phyloP scores from a whole-genome alignment of 2,113 vertebrate genomes.

The Entomyzon cyanotis region DNA sequence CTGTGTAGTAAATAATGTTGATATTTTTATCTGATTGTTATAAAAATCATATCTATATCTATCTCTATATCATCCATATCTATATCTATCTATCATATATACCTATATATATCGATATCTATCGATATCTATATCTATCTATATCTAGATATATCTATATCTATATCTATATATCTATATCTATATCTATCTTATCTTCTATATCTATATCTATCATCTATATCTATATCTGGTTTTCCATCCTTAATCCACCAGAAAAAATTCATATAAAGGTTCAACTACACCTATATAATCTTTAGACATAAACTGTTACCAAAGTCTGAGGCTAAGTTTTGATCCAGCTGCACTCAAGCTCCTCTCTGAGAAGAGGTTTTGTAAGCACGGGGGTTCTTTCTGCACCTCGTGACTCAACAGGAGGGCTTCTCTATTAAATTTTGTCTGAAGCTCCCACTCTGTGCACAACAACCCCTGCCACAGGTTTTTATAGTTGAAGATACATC shows the following conservation, averaged over 20 bases:
- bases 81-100: too few relatives aligned
- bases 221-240: not conserved
- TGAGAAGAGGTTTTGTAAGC: not conserved
- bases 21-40: not conserved
- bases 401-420: not conserved
- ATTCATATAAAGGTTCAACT: not conserved
- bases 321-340: not conserved
- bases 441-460: not conserved
- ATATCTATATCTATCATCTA: too few relatives aligned
- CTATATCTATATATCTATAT: too few relatives aligned
- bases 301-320: not conserved
- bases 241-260: not conserved
- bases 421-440: not conserved
- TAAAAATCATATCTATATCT: not conserved
- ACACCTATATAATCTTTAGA: not conserved
- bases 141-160: too few relatives aligned
- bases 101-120: too few relatives aligned
- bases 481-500: not conserved
- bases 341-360: not conserved
- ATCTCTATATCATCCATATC: too few relatives aligned
- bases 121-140: too few relatives aligned
- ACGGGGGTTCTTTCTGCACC: not conserved
- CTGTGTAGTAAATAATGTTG: not conserved
- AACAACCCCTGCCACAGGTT: rapidly evolving
- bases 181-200: too few relatives aligned